phyloP scores from a whole-genome alignment of 92 coral and sea anemone species.

The Meandrina meandrites region DNA sequence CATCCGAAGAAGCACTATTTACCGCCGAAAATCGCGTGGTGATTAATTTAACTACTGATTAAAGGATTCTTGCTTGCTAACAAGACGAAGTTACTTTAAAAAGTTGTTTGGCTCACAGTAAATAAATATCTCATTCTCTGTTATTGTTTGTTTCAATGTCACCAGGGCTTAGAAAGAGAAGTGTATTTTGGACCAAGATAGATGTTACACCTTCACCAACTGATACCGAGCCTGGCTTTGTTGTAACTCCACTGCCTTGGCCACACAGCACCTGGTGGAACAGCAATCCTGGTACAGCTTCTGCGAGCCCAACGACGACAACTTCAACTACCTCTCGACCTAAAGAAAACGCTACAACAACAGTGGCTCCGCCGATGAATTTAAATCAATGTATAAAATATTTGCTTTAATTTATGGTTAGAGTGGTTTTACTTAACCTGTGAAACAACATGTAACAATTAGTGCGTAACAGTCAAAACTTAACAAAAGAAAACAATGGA shows the following conservation, averaged over 20 bases:
- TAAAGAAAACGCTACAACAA: background rate
- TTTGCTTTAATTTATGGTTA: too few species aligned
- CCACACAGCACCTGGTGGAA: slow-evolving; percentile 4
- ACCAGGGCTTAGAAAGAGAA: background rate
- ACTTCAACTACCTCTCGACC: background rate
- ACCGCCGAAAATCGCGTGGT: too few species aligned
- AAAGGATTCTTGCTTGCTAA: too few species aligned
- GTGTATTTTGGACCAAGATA: background rate
- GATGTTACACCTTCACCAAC: background rate
- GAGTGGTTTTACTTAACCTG: too few species aligned
- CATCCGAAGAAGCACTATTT: too few species aligned
- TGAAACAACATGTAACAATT: too few species aligned
- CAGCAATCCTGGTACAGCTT: background rate
- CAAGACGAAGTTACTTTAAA: too few species aligned
- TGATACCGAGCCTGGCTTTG: background rate
- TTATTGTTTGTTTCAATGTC: background rate
- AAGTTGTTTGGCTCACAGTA: background rate
- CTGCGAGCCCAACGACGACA: background rate
- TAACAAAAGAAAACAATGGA: too few species aligned
- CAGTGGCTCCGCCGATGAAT: background rate
- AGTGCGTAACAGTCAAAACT: too few species aligned
- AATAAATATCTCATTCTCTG: background rate
- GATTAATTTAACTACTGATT: too few species aligned
- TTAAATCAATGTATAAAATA: slow-evolving; percentile 12
- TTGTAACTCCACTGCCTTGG: slow-evolving; percentile 31